Percentiles rank a stretch among this genome's conserved stretches.
Evolutionary conservation across 2,113 vertebrate genomes (phyloP).

Genomic region (Alouatta palliata): DNA sequence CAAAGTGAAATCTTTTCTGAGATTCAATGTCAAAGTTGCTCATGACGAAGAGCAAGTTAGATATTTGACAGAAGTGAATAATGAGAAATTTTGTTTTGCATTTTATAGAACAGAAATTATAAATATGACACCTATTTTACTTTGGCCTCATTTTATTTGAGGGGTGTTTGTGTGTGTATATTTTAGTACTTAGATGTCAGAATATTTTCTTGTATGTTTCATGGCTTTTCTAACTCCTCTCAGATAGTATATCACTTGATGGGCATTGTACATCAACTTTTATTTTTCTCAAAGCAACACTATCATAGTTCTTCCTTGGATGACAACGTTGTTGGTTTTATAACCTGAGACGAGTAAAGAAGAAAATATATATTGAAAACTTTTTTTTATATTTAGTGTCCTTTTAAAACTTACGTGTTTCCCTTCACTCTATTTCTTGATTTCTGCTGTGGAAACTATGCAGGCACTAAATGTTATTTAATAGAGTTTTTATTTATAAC

Average conservation of each 20-base stretch:
- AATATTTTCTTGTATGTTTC: neutral
- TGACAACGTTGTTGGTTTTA: neutral
- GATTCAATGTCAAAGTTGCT: neutral
- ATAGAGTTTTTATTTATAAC: neutral
- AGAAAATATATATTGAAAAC: neutral
- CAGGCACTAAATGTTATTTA: neutral
- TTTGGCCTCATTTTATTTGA: neutral
- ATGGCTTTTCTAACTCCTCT: neutral
- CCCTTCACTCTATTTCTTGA: neutral
- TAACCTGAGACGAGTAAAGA: neutral
- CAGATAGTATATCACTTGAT: neutral
- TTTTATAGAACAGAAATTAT: neutral
- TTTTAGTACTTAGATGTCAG: neutral
- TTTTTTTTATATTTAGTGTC: neutral
- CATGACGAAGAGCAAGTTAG: neutral
- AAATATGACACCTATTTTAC: neutral
- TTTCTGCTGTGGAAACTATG: neutral
- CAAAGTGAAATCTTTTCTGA: neutral
- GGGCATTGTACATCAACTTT: neutral
- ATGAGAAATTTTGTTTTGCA: neutral
- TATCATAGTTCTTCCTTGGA: neutral
- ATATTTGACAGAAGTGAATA: neutral
- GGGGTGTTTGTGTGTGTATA: neutral
- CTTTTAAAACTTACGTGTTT: neutral
- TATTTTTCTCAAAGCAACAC: slow-evolving; percentile 26